Base-by-base conservation (phyloP, 2,888 invertebrate genomes). In the Tipula unca region DNA sequence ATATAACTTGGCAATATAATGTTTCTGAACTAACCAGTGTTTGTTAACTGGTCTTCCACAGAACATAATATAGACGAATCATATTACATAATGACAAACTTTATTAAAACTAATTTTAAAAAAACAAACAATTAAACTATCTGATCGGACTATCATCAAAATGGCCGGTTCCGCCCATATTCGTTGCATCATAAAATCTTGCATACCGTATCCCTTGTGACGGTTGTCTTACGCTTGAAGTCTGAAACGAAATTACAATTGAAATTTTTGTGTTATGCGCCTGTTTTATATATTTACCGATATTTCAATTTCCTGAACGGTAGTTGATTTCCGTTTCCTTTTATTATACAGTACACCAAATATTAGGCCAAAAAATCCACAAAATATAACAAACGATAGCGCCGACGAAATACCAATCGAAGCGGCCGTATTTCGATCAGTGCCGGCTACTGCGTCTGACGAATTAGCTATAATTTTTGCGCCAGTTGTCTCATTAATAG, bases 321-420 rank as follows among this genome's bases (percentile, higher is more conserved):
- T 25, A 17, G 14, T 83, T 14, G 29, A 35, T 10, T 32, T 83
- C n/a, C 83, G 83, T 32, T 83, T 83, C 8, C 83, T 14, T 83
- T 83, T 29, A 83, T 83, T 83, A n/a, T 83, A 83, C n/a, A 83
- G 17, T 8, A 83, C 35, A n/a, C 83, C 83, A 83, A 32, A n/a
- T 32, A 83, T 83, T 29, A 83, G 5, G n/a, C 83, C 83, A 83
- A 83, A 83, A 32, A 35, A 29, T n/a, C 32, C 83, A 83, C 83
- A 83, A 32, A 83, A 83, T 17, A 83, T n/a, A 17, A 83, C 29
- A 83, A 83, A 17, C 17, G n/a, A 14, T 0, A 83, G 8, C 1
- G 83, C 83, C 1, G 83, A n/a, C 32, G 83, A 32, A 32, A 83
- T 32, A 17, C 83, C 83, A 83, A 83, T 83, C 14, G 83, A 83